A percentile compares a stretch with the other conserved stretches of the same genome.
Conservation (phyloP, 2,797 vertebrate genomes). For the Gymnoscopelus braueri region DNA sequence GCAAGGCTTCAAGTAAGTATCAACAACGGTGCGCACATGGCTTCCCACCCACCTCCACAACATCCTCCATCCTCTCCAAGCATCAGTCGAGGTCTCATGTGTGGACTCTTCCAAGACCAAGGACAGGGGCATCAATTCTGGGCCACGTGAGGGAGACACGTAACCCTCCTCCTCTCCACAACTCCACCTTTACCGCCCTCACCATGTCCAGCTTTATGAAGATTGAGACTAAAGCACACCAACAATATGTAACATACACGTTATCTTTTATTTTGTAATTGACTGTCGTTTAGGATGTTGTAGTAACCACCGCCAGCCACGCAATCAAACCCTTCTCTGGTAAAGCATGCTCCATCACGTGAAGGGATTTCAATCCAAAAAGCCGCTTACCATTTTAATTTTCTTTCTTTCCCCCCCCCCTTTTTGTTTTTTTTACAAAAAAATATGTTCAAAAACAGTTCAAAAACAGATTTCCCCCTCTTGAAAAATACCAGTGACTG, state of each 20-base stretch:
- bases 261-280: slow-evolving; percentile 51
- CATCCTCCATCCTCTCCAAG: slow-evolving; percentile 53
- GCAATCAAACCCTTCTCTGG: slow-evolving; percentile 11
- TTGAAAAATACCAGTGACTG: slow-evolving; percentile 16
- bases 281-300: slow-evolving; percentile 30
- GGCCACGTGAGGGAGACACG: slow-evolving; percentile 57
- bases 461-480: background rate
- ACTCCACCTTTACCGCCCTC: slow-evolving; percentile 35
- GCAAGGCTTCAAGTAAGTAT: slow-evolving; percentile 96
- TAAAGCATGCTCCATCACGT: slow-evolving; percentile 16
- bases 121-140: slow-evolving; percentile 61
- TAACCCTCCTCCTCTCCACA: slow-evolving; percentile 10
- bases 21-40: slow-evolving; percentile 54
- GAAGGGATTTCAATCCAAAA: slow-evolving; percentile 41
- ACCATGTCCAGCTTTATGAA: slow-evolving; percentile 48
- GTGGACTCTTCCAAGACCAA: slow-evolving; percentile 51
- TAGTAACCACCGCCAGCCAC: background rate
- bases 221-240: slow-evolving; percentile 57
- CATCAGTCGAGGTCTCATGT: slow-evolving; percentile 18
- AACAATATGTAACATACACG: slow-evolving; percentile 14
- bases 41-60: slow-evolving; percentile 64
- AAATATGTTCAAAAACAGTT: no score
- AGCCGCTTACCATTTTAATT: slow-evolving; percentile 4
- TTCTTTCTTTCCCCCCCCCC: slow-evolving; percentile 10
- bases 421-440: background rate